phyloP scores from a whole-genome alignment of 2,888 invertebrate species.

The Autographa pulchrina region DNA sequence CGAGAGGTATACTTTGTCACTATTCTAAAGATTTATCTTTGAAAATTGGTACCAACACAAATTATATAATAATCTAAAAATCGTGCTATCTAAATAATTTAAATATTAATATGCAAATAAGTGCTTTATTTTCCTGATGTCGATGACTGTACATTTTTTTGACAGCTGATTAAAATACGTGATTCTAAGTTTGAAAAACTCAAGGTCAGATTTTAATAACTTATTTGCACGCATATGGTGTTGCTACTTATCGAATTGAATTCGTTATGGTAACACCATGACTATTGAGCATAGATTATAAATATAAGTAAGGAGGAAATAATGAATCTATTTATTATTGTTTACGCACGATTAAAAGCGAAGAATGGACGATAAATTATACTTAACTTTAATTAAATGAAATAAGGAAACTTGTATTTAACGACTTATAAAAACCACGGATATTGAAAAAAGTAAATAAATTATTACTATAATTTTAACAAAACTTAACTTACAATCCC shows the following conservation, averaged over 20 bases:
- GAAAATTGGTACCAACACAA: not conserved
- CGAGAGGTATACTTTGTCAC: not conserved
- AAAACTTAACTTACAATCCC: too few species aligned
- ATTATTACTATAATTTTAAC: not conserved
- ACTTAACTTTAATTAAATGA: conserved; percentile 5
- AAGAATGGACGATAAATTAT: conserved; percentile 17
- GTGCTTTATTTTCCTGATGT: conserved; percentile 9
- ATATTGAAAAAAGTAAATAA: not conserved
- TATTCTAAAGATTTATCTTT: not conserved
- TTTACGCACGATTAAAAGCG: conserved; percentile 33
- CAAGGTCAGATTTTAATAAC: conserved; percentile 55
- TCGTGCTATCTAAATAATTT: not conserved
- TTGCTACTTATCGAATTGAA: conserved; percentile 21
- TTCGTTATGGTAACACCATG: conserved; percentile 40
- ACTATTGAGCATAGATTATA: conserved; percentile 25
- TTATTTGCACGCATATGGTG: conserved; percentile 51
- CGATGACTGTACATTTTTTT: conserved; percentile 32
- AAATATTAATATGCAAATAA: not conserved
- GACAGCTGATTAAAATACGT: conserved; percentile 29
- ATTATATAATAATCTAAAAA: not conserved
- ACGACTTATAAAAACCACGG: not conserved
- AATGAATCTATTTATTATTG: conserved; percentile 18
- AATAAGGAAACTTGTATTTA: conserved; percentile 22
- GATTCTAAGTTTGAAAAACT: conserved; percentile 32
- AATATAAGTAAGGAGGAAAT: conserved; percentile 39